Base-by-base conservation (phyloP, 2,797 vertebrate genomes). In the Rhinoraja longicauda region DNA sequence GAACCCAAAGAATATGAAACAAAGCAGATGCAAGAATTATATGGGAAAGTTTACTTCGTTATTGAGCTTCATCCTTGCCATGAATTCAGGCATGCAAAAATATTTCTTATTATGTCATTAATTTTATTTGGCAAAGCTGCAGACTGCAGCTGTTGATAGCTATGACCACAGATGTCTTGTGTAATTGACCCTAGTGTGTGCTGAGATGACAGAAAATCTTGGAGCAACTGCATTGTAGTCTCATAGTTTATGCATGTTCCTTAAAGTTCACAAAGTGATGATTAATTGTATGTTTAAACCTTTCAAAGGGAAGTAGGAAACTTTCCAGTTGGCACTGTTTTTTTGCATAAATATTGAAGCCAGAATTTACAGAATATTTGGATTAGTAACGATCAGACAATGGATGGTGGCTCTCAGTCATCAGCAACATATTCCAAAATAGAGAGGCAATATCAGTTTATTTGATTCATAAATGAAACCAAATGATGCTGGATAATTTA, bases 21-120 rank as follows among this genome's bases (percentile, higher is more conserved):
- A 21, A n/a, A 67, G 67, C 84, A 88, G 84, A 36, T 88, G 84
- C 62, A 88, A 88, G n/a, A 32, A 0, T 67, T 36, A 67, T 9
- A 32, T 88, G 84, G 59, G 84, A 67, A 88, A 88, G 59, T 88
- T 88, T 88, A 0, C 10, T 36, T 88, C n/a, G 62, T 88, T 88
- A 36, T 64, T 24, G 15, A 67, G 67, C 84, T 36, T 82, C 24
- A 57, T 29, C 7, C n/a, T 67, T 67, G 17, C 19, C 3, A n/a
- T 7, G n/a, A 88, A 32, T 67, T 19, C 84, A 88, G 17, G n/a
- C 57, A 32, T 88, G 59, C 84, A 67, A 67, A 6, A 67, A 88
- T 32, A 32, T 19, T 10, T 88, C 32, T 17, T 67, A 88, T 88
- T 88, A 62, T 73, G 62, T 36, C n/a, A 62, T 88, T 88, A 67